Percentiles rank a stretch among this genome's conserved stretches.
phyloP scores from a whole-genome alignment of 2,113 vertebrate species.

The Melanostigma gelatinosum region DNA sequence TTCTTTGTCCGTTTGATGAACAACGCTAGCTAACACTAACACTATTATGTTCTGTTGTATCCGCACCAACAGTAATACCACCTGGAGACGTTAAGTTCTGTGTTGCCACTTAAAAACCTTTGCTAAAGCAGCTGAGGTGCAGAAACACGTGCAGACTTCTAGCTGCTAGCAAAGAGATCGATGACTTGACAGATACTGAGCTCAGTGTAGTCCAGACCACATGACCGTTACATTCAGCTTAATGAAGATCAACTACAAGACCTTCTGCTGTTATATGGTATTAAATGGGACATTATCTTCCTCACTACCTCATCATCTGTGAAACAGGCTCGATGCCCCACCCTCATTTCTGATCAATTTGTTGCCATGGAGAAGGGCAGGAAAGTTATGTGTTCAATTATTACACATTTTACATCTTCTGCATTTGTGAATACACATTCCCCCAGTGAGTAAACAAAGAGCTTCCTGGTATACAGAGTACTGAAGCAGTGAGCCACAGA shows the following conservation, averaged over 20 bases:
- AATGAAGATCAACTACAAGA: no score
- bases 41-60: no score
- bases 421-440: no score
- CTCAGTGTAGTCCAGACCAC: background rate
- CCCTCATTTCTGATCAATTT: background rate
- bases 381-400: background rate
- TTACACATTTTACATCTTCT: background rate
- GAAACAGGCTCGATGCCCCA: background rate
- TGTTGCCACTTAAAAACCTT: no score
- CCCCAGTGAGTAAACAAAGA: background rate
- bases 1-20: no score
- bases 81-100: no score
- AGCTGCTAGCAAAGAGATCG: background rate
- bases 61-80: no score
- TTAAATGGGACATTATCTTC: background rate
- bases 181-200: background rate
- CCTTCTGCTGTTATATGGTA: background rate
- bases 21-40: no score
- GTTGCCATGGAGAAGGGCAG: background rate
- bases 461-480: background rate
- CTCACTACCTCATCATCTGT: no score
- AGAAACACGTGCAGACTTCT: background rate
- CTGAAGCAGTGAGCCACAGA: no score
- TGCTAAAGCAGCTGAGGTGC: no score
- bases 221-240: no score